Evolutionary conservation across 1,140 invertebrate genomes (phyloP), one percentile per base, ranked within the genome.

Genomic region (Drosophila kikkawai): DNA sequence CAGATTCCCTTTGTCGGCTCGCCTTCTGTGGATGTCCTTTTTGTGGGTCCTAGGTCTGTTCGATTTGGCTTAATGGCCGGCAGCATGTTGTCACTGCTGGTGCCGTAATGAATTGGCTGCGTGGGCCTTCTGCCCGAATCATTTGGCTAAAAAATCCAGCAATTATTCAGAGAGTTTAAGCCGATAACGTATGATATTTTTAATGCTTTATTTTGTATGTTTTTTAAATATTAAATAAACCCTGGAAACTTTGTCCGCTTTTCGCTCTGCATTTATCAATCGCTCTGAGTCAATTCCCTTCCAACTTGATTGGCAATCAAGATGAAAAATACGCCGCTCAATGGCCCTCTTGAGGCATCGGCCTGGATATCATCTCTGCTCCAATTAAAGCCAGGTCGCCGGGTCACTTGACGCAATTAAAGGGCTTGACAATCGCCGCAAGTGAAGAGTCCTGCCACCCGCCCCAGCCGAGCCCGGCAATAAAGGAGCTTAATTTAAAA

Each of bases 401-500:
- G 48, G 42, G 59, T 45, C 61, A 88, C 68, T 88, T 67, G 65
- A 65, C 73, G 68, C 71, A 88, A 88, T 80, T 83, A 87, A 88
- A 88, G 84, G 71, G 22, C 59, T 44, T 44, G 57, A 64, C 65
- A 82, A 66, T 45, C 55, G 47, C 66, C 45, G 41, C 68, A 60
- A 73, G 68, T 55, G 19, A 22, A 22, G 22, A 26, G 47, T 45
- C 39, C 37, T 22, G n/a, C 37, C 34, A n/a, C 50, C 44, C 36
- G 29, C 19, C 29, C 44, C 44, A 47, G 37, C 41, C 26, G 37
- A 34, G 41, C 47, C 57, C 56, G 50, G 41, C 77, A 83, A 75
- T 80, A 83, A 77, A 56, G 57, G 51, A 67, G 85, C 85, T 84
- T 84, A 56, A 87, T 88, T 88, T 88, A 87, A 84, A 80, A 84